phyloP scores from a whole-genome alignment of 2,888 invertebrate genomes.

The Apamea monoglypha region DNA sequence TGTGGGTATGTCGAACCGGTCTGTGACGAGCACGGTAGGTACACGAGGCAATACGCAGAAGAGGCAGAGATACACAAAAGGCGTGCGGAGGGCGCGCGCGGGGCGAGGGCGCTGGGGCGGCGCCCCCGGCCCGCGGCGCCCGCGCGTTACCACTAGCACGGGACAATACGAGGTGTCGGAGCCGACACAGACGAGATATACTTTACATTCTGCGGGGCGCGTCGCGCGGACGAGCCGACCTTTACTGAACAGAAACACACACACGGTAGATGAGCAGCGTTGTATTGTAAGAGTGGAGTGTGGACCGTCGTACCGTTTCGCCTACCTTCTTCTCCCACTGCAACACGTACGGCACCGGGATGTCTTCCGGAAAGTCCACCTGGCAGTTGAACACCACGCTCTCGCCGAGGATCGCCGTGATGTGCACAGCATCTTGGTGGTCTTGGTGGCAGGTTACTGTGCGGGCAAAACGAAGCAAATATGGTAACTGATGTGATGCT shows the following conservation, averaged over 20 bases:
- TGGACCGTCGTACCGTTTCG: slow-evolving; percentile 96
- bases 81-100: slow-evolving; percentile 84
- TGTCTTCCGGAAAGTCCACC: slow-evolving; percentile 98
- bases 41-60: slow-evolving; percentile 87
- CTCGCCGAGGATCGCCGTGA: slow-evolving; percentile 99
- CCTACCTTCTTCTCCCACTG: slow-evolving; percentile 99
- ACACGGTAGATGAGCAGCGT: slow-evolving; percentile 90
- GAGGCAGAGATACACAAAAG: slow-evolving; percentile 86
- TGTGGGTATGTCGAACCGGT: slow-evolving; percentile 85
- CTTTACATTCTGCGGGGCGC: slow-evolving; percentile 88
- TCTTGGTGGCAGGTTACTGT: slow-evolving; percentile 95
- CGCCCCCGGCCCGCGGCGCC: slow-evolving; percentile 84
- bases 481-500: neutral
- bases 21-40: slow-evolving; percentile 81
- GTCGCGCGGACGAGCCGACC: slow-evolving; percentile 88
- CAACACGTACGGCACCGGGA: slow-evolving; percentile 99
- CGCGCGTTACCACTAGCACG: slow-evolving; percentile 84
- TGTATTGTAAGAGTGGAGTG: slow-evolving; percentile 90
- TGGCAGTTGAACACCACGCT: slow-evolving; percentile 99
- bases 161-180: slow-evolving; percentile 83
- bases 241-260: slow-evolving; percentile 91
- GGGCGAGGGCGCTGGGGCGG: slow-evolving; percentile 81
- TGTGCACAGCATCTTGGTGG: slow-evolving; percentile 98
- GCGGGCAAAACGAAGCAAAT: slow-evolving; percentile 4
- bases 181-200: slow-evolving; percentile 84